Evolutionary conservation across 2,113 vertebrate species (phyloP).

Genomic region (Cariama cristata): DNA sequence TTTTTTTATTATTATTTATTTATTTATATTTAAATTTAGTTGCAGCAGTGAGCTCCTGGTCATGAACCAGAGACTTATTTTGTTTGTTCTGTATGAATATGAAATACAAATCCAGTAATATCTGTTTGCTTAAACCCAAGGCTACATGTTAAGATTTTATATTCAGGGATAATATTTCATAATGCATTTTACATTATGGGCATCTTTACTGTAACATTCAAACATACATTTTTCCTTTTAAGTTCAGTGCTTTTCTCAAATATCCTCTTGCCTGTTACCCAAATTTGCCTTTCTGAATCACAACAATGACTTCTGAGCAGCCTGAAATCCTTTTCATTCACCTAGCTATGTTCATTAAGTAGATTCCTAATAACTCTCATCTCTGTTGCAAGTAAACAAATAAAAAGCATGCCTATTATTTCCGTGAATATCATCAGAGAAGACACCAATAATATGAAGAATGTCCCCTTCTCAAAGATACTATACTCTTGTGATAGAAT

Average conservation of each 20-base stretch:
- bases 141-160: background rate
- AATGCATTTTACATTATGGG: constrained; percentile 3
- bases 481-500: background rate
- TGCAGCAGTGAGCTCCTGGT: background rate
- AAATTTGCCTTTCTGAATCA: constrained; percentile 49
- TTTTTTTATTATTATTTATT: too few species aligned
- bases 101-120: background rate
- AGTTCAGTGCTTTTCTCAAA: constrained; percentile 51
- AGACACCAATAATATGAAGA: background rate
- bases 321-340: constrained; percentile 55
- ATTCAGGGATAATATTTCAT: background rate
- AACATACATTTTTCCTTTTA: constrained; percentile 43
- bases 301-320: constrained; percentile 45
- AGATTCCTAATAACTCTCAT: constrained; percentile 56
- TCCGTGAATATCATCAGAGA: background rate
- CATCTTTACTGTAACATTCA: constrained; percentile 52
- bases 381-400: constrained; percentile 18
- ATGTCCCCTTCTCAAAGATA: background rate
- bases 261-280: constrained; percentile 21
- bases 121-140: background rate
- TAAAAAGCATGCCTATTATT: background rate
- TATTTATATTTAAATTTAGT: background rate
- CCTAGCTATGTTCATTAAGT: constrained; percentile 45
- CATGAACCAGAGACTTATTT: background rate
- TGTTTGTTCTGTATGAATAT: background rate